Evolutionary conservation across 2,113 vertebrate species (phyloP).

Genomic region (Physeter macrocephalus): DNA sequence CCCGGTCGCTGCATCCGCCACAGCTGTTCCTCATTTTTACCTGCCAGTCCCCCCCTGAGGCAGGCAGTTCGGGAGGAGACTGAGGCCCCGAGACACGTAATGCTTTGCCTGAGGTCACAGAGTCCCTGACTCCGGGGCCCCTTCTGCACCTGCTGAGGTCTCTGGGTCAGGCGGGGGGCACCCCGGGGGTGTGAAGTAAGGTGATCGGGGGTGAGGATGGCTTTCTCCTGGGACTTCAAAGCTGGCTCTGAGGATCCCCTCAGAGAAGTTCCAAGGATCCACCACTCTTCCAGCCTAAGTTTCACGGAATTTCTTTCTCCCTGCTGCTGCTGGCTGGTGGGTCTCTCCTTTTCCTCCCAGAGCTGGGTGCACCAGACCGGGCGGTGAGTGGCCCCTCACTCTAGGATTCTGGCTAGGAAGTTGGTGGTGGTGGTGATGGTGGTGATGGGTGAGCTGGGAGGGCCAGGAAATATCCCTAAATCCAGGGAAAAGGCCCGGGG

Average conservation of each 20-base stretch:
- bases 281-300: not conserved
- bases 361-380: not conserved
- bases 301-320: not conserved
- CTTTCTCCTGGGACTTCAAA: not conserved
- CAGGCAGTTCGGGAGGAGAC: not conserved
- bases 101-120: not conserved
- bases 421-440: too few relatives aligned
- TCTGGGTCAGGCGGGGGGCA: not conserved
- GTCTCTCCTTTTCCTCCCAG: constrained; percentile 36
- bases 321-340: not conserved
- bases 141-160: not conserved
- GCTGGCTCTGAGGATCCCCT: not conserved
- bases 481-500: not conserved
- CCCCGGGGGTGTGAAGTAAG: not conserved
- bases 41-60: not conserved
- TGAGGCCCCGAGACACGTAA: not conserved
- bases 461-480: not conserved
- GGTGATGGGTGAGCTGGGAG: not conserved
- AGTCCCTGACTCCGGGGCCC: not conserved
- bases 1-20: not conserved
- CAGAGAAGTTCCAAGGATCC: not conserved
- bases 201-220: rapidly evolving
- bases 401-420: not conserved
- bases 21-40: not conserved
- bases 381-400: constrained; percentile 16